Evolutionary conservation across 1,140 invertebrate species (phyloP).

Genomic region (Rhopalosiphum padi): DNA sequence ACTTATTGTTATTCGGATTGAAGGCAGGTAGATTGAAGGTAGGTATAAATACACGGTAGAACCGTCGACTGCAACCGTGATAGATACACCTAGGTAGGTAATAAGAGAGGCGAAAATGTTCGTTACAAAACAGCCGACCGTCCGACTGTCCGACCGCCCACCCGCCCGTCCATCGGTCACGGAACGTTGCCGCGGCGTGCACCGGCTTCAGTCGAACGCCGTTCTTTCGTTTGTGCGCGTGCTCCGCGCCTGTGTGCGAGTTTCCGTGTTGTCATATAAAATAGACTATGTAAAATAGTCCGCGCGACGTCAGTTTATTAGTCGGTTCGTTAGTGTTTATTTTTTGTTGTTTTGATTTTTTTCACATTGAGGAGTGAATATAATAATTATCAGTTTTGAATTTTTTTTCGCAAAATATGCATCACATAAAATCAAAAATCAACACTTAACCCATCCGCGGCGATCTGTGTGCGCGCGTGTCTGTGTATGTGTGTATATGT

Average conservation of each 20-base stretch:
- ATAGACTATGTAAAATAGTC: not conserved
- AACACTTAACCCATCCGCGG: not conserved
- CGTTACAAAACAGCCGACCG: constrained; percentile 46
- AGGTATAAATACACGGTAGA: not conserved
- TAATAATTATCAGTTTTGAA: not conserved
- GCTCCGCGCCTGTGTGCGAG: not conserved
- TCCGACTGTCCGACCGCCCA: not conserved
- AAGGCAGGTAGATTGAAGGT: not conserved
- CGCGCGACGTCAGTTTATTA: not conserved
- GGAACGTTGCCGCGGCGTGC: not conserved
- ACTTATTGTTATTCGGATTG: not conserved
- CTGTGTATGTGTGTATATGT: not conserved
- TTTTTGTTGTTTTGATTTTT: not conserved
- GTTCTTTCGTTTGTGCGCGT: constrained; percentile 39
- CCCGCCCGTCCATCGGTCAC: not conserved
- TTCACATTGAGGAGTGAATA: not conserved
- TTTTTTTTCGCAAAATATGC: not conserved
- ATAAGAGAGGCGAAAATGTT: constrained; percentile 16
- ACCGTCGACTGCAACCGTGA: not conserved
- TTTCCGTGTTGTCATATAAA: not conserved
- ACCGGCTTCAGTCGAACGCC: constrained; percentile 51
- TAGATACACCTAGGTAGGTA: not conserved
- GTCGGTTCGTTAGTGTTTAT: not conserved
- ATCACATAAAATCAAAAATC: not conserved
- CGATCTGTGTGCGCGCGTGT: not conserved